These are phyloP conservation scores for Mastacembelus armatus DNA, from an alignment of 2,797 vertebrate species.

Conservation along the genomic window DNA sequence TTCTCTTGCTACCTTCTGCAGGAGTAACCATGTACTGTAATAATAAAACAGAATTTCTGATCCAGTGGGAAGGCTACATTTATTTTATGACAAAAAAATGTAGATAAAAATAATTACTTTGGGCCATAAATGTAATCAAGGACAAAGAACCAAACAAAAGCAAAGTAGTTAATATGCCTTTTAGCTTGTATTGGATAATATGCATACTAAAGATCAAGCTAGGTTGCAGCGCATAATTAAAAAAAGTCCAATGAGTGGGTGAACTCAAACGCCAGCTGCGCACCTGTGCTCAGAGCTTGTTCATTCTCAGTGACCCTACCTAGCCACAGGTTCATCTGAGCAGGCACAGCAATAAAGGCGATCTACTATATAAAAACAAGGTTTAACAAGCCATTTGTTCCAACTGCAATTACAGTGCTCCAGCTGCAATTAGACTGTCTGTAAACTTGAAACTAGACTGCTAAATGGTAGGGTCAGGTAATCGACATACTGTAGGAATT, in stretches of 20 bases:
- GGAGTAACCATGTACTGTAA: neutral
- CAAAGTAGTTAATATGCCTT: neutral
- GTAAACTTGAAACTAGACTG: constrained; percentile 31
- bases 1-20: constrained; percentile 14
- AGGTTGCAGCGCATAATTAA: neutral
- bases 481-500: constrained; percentile 10
- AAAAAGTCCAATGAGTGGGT: neutral
- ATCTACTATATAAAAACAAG: constrained; percentile 38
- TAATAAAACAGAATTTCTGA: neutral
- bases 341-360: constrained; percentile 13
- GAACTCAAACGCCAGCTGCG: neutral
- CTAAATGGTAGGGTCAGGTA: constrained; percentile 19
- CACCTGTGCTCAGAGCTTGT: constrained; percentile 9
- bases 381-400: constrained; percentile 38
- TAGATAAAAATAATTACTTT: neutral
- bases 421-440: constrained; percentile 39
- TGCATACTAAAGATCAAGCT: neutral
- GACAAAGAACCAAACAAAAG: neutral
- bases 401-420: constrained; percentile 39
- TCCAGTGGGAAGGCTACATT: neutral
- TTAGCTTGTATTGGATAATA: neutral
- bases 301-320: neutral
- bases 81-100: neutral
- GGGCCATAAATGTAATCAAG: neutral
- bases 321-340: constrained; percentile 1